Conservation (phyloP, 2,113 vertebrate genomes). For the Zapus hudsonius region DNA sequence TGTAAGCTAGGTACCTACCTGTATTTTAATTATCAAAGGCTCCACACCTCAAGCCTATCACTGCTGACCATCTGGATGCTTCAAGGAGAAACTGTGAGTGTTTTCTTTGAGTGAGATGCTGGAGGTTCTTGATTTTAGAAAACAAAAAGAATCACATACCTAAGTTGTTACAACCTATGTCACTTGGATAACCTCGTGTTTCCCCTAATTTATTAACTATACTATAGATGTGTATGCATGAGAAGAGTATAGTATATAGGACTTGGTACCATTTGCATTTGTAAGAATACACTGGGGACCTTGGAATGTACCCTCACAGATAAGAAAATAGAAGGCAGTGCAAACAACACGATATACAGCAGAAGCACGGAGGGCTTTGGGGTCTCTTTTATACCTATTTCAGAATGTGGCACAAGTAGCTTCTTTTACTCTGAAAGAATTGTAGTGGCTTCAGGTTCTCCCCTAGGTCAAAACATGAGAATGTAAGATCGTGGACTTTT, state of each 20-base stretch:
- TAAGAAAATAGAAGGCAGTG: neutral
- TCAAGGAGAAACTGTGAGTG: neutral
- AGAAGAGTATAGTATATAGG: no score
- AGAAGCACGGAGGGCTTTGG: no score
- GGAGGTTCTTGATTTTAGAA: neutral
- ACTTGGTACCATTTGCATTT: neutral
- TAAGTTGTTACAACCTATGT: neutral
- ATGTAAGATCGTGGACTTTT: neutral
- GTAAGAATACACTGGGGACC: neutral
- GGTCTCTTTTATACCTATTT: neutral
- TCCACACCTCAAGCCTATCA: neutral
- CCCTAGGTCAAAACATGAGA: neutral
- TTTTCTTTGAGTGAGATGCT: neutral
- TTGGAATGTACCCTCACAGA: neutral
- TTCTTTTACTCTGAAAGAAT: neutral
- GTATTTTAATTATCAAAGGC: neutral
- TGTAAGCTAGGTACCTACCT: neutral
- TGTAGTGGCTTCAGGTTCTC: neutral
- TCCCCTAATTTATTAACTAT: neutral
- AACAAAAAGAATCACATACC: neutral
- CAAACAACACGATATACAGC: rapidly evolving
- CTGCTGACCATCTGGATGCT: neutral
- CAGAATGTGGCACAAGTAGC: neutral
- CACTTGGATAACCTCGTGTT: neutral
- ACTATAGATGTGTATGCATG: neutral